Evolutionary conservation across 2,113 vertebrate species (phyloP), one percentile per base, ranked within the genome.

Genomic region (Terrapene triunguis): DNA sequence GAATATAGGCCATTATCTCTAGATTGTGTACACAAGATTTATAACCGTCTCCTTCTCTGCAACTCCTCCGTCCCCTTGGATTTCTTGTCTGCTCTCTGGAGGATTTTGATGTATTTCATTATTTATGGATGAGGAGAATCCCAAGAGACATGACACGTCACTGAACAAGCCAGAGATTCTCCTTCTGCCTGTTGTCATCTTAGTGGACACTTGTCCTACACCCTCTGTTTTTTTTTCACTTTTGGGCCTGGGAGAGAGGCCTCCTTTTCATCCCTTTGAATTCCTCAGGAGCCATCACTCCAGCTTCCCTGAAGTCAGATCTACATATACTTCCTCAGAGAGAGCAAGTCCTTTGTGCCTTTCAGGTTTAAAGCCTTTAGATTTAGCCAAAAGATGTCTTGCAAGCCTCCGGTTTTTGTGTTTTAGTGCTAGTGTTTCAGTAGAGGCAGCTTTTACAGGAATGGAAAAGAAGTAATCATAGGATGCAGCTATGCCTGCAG

Each of bases 291-390:
- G 25, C 54, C 82, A 81, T 81, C 13, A 80, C 59, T 55, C 62
- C 21, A 0, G 88, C 55, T 88, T 92, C 89, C 85, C 78, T 62
- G 80, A 35, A 90, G 76, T 80, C 38, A 6, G 6, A 38, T 80
- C 21, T 42, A 22, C 72, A 69, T 96, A 51, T 87, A 62, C 89
- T 92, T 42, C 25, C 87, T 90, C 80, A 87, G 29, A 92, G 91
- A 86, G 51, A 88, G 27, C 76, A 76, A 55, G 80, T 76, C 95
- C n/a, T 85, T 89, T 10, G 80, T 95, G 44, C 42, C 54, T 95
- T 93, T 82, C 87, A 62, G 87, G 89, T 92, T 65, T 82, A 48
- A 88, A 89, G 76, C 50, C 69, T 89, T 87, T 21, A 27, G 29
- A 13, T 74, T 74, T 55, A 80, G 85, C n/a, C 38, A 48, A 53